phyloP scores from a whole-genome alignment of 2,797 vertebrate genomes.

The Neosilurus mollespiculum region DNA sequence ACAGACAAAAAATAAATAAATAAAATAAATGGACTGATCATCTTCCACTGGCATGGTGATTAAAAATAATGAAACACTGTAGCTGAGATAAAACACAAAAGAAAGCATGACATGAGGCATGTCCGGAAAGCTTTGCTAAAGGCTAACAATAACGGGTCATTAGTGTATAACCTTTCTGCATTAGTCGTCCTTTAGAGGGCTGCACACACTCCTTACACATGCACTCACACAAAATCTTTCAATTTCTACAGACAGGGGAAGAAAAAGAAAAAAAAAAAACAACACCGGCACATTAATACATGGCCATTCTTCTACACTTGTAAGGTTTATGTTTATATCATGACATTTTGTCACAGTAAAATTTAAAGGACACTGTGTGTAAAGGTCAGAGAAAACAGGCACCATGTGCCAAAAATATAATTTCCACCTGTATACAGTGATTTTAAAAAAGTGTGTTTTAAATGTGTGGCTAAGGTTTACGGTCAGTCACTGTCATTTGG shows the following conservation, averaged over 20 bases:
- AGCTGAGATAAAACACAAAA: constrained; percentile 27
- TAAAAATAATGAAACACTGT: constrained; percentile 32
- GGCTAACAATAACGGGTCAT: constrained; percentile 6
- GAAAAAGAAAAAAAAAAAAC: background rate
- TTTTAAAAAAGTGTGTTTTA: constrained; percentile 26
- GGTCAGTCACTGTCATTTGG: background rate
- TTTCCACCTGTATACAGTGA: background rate
- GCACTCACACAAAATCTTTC: constrained; percentile 1
- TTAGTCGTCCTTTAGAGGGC: constrained; percentile 30
- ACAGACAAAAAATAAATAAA: constrained; percentile 10
- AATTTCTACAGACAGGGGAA: constrained; percentile 19
- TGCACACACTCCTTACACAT: background rate
- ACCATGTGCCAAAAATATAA: constrained; percentile 8
- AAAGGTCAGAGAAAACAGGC: constrained; percentile 32
- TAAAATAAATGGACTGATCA: background rate
- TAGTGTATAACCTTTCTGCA: constrained; percentile 46
- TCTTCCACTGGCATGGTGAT: background rate
- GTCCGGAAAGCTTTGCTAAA: background rate
- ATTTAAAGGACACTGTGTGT: constrained; percentile 22
- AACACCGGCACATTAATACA: constrained; percentile 1
- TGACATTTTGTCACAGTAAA: background rate
- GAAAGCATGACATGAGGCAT: constrained; percentile 14
- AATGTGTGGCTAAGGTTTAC: constrained; percentile 46
- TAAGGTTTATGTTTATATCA: background rate
- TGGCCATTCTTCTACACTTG: constrained; percentile 24